A percentile compares a stretch with the other conserved stretches of the same genome.
These are phyloP conservation scores for Rachycentron canadum DNA, from an alignment of 2,797 vertebrate species.

Conservation along the genomic window DNA sequence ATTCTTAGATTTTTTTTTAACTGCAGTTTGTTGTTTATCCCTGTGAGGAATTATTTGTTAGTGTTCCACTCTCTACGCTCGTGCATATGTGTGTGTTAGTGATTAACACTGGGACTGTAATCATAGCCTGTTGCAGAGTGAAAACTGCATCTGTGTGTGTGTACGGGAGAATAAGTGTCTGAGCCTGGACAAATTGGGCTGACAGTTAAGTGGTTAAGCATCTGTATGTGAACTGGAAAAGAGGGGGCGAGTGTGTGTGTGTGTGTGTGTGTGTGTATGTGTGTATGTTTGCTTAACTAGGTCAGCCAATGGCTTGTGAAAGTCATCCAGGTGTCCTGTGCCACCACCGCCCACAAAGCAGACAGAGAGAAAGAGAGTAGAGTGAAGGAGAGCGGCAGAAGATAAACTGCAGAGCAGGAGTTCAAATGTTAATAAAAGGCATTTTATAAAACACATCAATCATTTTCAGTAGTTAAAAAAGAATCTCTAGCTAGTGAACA, in stretches of 20 bases:
- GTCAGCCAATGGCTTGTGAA: constrained; percentile 79
- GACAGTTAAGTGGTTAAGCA: constrained; percentile 71
- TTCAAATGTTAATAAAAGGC: neutral
- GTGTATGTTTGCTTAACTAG: constrained; percentile 73
- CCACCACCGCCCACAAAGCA: constrained; percentile 65
- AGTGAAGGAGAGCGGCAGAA: neutral
- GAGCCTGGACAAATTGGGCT: constrained; percentile 62
- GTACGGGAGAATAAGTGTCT: constrained; percentile 3
- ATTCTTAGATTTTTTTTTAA: constrained; percentile 41
- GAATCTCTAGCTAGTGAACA: neutral
- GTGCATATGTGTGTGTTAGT: constrained; percentile 15
- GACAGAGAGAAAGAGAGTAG: constrained; percentile 35
- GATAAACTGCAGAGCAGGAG: neutral
- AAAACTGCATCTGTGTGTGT: constrained; percentile 43
- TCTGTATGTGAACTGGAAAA: constrained; percentile 68
- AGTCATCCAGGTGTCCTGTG: constrained; percentile 80
- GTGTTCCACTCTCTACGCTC: constrained; percentile 52
- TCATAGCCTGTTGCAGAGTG: constrained; percentile 50
- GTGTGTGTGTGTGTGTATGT: constrained; percentile 25
- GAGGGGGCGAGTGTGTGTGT: constrained; percentile 42
- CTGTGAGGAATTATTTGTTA: constrained; percentile 38
- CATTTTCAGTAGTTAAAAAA: neutral
- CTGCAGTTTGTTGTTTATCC: constrained; percentile 38
- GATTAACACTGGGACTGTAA: constrained; percentile 41
- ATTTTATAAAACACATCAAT: neutral